phyloP scores from a whole-genome alignment of 2,113 vertebrate genomes.

The Nerophis lumbriciformis region DNA sequence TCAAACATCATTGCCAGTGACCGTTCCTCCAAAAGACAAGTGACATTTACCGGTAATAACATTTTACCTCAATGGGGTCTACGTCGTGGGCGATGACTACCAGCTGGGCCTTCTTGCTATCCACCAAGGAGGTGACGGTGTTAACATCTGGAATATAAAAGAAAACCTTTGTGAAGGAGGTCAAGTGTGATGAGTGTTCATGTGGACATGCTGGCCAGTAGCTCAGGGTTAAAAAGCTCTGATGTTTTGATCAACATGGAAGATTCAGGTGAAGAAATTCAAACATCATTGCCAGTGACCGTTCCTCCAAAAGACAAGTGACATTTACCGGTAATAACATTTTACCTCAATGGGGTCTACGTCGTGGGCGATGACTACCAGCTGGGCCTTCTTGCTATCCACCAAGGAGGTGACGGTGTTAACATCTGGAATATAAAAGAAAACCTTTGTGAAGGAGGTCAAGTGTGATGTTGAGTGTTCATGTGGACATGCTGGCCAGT shows the following conservation, averaged over 20 bases:
- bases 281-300: conserved; percentile 73
- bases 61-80: conserved; percentile 88
- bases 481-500: conserved; percentile 35
- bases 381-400: conserved; percentile 96
- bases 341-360: conserved; percentile 93
- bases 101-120: conserved; percentile 96
- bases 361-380: conserved; percentile 91
- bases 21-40: background rate
- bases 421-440: conserved; percentile 71
- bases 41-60: too few species aligned
- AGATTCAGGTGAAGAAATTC: conserved; percentile 79
- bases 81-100: conserved; percentile 93
- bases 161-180: rapidly evolving
- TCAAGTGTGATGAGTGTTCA: rapidly evolving
- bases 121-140: conserved; percentile 91
- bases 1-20: conserved; percentile 73
- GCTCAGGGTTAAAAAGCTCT: conserved; percentile 82
- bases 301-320: too few species aligned
- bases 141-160: conserved; percentile 57
- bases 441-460: rapidly evolving
- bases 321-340: background rate
- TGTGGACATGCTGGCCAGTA: too few species aligned
- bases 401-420: conserved; percentile 92
- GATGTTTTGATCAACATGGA: conserved; percentile 66
- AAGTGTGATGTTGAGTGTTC: background rate